Conservation (phyloP, 2,797 vertebrate species). For the Galaxias olidus region DNA sequence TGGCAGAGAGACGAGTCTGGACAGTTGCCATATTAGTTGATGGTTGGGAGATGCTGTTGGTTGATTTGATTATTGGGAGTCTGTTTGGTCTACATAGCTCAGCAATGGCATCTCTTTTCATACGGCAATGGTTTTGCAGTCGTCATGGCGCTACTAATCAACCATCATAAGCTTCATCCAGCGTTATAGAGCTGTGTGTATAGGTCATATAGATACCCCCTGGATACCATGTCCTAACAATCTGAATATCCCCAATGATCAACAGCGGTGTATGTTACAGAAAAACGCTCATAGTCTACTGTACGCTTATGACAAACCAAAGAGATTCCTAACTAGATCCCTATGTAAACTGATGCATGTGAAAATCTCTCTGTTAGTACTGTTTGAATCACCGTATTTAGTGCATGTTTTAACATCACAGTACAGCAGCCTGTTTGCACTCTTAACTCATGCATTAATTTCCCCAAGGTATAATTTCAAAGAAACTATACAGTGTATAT, state of each 20-base stretch:
- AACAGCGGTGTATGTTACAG: conserved; percentile 63
- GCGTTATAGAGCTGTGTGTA: conserved; percentile 37
- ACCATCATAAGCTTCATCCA: conserved; percentile 74
- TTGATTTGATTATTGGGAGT: conserved; percentile 71
- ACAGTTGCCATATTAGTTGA: conserved; percentile 71
- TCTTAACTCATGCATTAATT: background rate
- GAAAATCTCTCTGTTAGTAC: conserved; percentile 1
- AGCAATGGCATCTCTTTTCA: conserved; percentile 35
- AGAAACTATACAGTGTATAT: background rate
- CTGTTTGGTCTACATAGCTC: conserved; percentile 47
- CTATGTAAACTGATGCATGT: conserved; percentile 51
- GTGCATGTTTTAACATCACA: background rate
- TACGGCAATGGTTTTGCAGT: conserved; percentile 69
- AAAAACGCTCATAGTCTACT: conserved; percentile 59
- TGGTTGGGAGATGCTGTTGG: conserved; percentile 75
- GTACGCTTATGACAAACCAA: conserved; percentile 58
- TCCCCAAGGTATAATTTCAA: background rate
- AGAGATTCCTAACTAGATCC: conserved; percentile 37
- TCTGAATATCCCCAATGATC: conserved; percentile 61
- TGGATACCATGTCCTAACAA: conserved; percentile 54
- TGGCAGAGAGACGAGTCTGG: conserved; percentile 46
- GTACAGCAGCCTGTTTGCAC: background rate
- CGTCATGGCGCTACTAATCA: conserved; percentile 77
- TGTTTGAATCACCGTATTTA: background rate
- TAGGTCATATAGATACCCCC: conserved; percentile 32